Evolutionary conservation across 2,888 invertebrate genomes (phyloP).

Genomic region (Chaitophorus viminalis): DNA sequence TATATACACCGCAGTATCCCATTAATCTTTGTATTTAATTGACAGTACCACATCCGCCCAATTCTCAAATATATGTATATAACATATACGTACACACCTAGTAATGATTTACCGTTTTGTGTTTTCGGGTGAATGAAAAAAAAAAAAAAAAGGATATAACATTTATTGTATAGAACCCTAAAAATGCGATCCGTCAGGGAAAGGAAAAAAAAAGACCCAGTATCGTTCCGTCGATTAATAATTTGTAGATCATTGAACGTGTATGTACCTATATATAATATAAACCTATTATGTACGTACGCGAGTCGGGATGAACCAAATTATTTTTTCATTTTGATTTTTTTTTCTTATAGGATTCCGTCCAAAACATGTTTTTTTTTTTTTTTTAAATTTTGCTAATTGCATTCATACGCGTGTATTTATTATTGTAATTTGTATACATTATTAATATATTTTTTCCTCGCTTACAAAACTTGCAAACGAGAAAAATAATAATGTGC

Average conservation of each 20-base stretch:
- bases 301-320: too few relatives aligned
- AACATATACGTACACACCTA: background rate
- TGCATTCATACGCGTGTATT: background rate
- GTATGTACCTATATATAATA: background rate
- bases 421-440: background rate
- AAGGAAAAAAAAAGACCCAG: background rate
- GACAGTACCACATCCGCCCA: slow-evolving; percentile 50
- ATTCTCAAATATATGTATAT: background rate
- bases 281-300: background rate
- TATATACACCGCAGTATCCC: background rate
- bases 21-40: slow-evolving; percentile 55
- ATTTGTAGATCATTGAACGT: slow-evolving; percentile 16
- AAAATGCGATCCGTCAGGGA: background rate
- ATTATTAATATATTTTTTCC: too few relatives aligned
- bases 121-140: slow-evolving; percentile 29
- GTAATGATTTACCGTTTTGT: slow-evolving; percentile 50
- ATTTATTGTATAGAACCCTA: slow-evolving; percentile 15
- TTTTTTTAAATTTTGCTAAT: background rate
- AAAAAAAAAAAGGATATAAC: background rate
- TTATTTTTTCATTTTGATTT: too few relatives aligned
- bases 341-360: background rate
- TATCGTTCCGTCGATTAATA: slow-evolving; percentile 37
- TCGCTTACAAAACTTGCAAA: too few relatives aligned
- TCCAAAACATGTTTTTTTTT: slow-evolving; percentile 21
- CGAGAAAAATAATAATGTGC: too few relatives aligned